phyloP scores from a whole-genome alignment of 2,888 invertebrate genomes.

The Chloroclysta siterata region DNA sequence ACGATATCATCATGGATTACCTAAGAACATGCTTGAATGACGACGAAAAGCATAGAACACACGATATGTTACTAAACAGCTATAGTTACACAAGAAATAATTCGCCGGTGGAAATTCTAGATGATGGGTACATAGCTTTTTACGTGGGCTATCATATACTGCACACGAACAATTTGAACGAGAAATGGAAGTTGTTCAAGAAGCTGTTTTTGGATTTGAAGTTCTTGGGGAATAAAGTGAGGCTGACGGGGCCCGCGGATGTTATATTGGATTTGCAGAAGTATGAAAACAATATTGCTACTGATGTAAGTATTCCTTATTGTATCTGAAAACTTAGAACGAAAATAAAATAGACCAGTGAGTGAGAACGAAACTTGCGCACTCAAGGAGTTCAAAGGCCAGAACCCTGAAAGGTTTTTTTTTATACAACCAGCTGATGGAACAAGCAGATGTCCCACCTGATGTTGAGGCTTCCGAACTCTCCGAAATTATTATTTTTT shows the following conservation, averaged over 20 bases:
- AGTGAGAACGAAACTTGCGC: background rate
- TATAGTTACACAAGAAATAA: constrained; percentile 82
- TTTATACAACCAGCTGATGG: too few species aligned
- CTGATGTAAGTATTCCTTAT: constrained; percentile 67
- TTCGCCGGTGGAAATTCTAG: constrained; percentile 84
- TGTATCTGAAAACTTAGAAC: background rate
- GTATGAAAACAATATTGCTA: constrained; percentile 85
- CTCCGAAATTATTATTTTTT: too few species aligned
- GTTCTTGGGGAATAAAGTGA: constrained; percentile 89
- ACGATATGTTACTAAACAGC: constrained; percentile 84
- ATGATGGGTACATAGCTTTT: constrained; percentile 90
- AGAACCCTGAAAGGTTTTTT: too few species aligned
- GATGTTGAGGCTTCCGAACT: too few species aligned
- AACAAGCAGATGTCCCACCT: too few species aligned
- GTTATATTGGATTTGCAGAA: constrained; percentile 87
- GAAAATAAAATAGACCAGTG: background rate
- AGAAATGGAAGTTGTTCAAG: constrained; percentile 82
- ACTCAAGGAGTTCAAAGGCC: too few species aligned
- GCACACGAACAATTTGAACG: constrained; percentile 73
- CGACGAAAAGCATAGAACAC: constrained; percentile 77
- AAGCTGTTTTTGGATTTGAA: constrained; percentile 87
- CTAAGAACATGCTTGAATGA: constrained; percentile 77
- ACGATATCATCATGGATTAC: constrained; percentile 88
- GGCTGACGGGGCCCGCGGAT: constrained; percentile 88
- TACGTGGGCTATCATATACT: constrained; percentile 90